A percentile compares a stretch with the other conserved stretches of the same genome.
These are phyloP conservation scores for Eudasyphora cyanicolor DNA, from an alignment of 2,888 invertebrate genomes.

Conservation along the genomic window DNA sequence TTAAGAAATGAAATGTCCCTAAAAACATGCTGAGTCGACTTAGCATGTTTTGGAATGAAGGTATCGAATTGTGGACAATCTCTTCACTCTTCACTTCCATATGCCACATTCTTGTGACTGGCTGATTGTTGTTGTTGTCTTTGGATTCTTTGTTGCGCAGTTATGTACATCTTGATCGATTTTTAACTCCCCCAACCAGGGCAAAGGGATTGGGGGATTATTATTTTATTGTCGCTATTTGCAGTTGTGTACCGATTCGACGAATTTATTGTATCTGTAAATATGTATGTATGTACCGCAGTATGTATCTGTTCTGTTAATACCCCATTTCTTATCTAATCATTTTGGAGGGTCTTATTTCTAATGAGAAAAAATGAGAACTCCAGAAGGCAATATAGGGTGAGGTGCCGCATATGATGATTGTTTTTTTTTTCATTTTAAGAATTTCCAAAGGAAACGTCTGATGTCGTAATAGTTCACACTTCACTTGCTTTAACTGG, in stretches of 20 bases:
- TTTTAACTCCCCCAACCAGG: neutral
- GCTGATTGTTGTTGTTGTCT: neutral
- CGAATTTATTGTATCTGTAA: conserved; percentile 4
- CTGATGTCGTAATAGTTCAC: no score
- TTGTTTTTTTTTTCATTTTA: neutral
- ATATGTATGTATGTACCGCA: neutral
- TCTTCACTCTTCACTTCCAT: no score
- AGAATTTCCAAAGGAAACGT: neutral
- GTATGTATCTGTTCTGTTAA: neutral
- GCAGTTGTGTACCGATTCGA: neutral
- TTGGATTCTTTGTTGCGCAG: neutral
- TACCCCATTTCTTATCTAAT: conserved; percentile 14
- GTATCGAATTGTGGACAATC: no score
- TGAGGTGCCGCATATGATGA: neutral
- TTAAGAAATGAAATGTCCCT: no score
- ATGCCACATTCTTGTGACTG: neutral
- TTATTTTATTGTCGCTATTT: conserved; percentile 4
- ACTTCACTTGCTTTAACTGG: neutral
- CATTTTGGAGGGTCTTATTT: neutral
- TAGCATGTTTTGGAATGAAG: no score
- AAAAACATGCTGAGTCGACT: no score
- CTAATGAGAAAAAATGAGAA: neutral
- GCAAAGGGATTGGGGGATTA: neutral
- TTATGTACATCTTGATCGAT: conserved; percentile 18
- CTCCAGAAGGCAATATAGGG: neutral